These are phyloP conservation scores for Holothuria glaberrima DNA, from an alignment of 35 echinoderm and acorn worm genomes.

Conservation along the genomic window DNA sequence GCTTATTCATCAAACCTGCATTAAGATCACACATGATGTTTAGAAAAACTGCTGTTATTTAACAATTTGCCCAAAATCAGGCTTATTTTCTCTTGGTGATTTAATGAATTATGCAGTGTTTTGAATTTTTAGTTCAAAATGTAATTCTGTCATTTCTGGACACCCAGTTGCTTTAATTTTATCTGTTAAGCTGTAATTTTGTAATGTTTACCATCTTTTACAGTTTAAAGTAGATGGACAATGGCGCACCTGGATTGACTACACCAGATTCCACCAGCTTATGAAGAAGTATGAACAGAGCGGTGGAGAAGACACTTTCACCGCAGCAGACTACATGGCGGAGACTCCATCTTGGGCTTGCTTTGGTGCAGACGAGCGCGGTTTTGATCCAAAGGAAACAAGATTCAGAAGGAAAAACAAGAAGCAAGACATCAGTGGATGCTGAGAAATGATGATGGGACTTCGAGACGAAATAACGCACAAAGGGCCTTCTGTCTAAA, in stretches of 20 bases:
- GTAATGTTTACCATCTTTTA: neutral
- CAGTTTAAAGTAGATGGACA: constrained; percentile 86
- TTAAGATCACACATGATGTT: too few species aligned
- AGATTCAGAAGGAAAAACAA: constrained; percentile 88
- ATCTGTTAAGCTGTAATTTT: neutral
- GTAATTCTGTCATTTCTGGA: too few species aligned
- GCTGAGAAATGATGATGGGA: constrained; percentile 41
- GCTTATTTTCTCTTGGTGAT: too few species aligned
- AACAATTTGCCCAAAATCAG: too few species aligned
- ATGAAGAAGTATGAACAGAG: constrained; percentile 74
- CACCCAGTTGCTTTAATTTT: too few species aligned
- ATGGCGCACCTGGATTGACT: constrained; percentile 99
- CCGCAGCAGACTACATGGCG: constrained; percentile 87
- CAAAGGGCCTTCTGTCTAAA: too few species aligned
- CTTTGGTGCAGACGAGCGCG: constrained; percentile 87
- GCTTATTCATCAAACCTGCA: too few species aligned
- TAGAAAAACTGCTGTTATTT: too few species aligned
- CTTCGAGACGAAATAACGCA: too few species aligned
- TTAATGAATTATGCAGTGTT: too few species aligned
- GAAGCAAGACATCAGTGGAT: constrained; percentile 93
- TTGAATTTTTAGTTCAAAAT: too few species aligned
- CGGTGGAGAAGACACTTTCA: constrained; percentile 74
- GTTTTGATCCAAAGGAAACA: constrained; percentile 94
- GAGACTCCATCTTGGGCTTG: constrained; percentile 90
- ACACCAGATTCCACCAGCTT: constrained; percentile 81